These are phyloP conservation scores for Bombus waltoni DNA, from an alignment of 1,140 invertebrate species.

Conservation along the genomic window DNA sequence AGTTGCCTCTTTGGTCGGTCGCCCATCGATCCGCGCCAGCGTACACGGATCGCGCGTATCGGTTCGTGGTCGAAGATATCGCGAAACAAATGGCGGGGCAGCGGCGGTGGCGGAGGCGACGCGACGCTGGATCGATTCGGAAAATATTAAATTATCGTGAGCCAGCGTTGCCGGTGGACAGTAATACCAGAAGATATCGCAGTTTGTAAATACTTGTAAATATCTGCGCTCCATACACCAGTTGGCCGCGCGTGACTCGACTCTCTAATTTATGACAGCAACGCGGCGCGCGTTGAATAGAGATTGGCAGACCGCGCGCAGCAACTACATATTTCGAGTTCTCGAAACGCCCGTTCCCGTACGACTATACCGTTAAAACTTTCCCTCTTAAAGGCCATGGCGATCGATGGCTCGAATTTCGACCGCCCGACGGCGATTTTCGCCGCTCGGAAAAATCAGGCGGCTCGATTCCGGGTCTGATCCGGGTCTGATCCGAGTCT, in stretches of 20 bases:
- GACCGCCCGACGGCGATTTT: not conserved
- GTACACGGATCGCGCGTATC: not conserved
- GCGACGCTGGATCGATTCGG: conserved; percentile 20
- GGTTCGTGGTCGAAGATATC: no score
- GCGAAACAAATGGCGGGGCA: conserved; percentile 11
- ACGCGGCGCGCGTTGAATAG: conserved; percentile 52
- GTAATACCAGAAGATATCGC: conserved; percentile 49
- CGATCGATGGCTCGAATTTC: not conserved
- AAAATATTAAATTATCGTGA: conserved; percentile 47
- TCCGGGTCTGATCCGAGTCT: no score
- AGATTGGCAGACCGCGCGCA: conserved; percentile 42
- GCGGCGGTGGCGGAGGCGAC: not conserved
- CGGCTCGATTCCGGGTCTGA: no score
- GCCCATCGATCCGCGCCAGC: not conserved
- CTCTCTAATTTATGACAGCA: conserved; percentile 56
- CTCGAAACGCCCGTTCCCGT: conserved; percentile 32
- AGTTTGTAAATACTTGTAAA: conserved; percentile 58
- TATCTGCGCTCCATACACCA: conserved; percentile 53
- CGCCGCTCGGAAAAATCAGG: no score
- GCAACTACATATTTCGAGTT: conserved; percentile 39
- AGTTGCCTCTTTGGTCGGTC: not conserved
- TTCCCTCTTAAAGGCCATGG: conserved; percentile 29
- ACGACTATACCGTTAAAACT: conserved; percentile 32
- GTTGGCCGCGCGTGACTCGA: conserved; percentile 52
- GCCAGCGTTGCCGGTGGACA: conserved; percentile 7